Percentiles rank a stretch among this genome's conserved stretches.
phyloP scores from a whole-genome alignment of 2,888 invertebrate species.

The Phrixothrix hirtus region DNA sequence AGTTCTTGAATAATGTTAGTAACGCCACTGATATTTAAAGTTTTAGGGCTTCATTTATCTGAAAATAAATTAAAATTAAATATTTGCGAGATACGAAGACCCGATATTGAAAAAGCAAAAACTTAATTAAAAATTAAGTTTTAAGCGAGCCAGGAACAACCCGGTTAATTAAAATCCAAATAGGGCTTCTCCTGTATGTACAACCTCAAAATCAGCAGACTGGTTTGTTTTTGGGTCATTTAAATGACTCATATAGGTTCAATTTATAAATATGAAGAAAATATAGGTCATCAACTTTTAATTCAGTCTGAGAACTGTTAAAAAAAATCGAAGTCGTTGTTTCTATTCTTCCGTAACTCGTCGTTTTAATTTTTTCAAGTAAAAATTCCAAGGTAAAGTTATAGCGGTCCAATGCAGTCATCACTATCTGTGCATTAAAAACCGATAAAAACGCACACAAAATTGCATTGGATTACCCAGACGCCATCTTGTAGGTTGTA shows the following conservation, averaged over 20 bases:
- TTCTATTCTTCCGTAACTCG: neutral
- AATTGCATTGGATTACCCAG: constrained; percentile 36
- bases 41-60: too few species aligned
- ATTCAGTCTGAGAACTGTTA: constrained; percentile 1
- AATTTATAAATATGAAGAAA: constrained; percentile 13
- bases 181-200: neutral
- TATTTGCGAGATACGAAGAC: constrained; percentile 1
- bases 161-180: neutral
- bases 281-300: constrained; percentile 17
- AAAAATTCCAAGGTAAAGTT: neutral
- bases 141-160: neutral
- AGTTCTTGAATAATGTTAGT: too few species aligned
- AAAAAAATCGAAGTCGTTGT: constrained; percentile 14
- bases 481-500: constrained; percentile 38
- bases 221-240: constrained; percentile 9
- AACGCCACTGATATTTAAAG: too few species aligned
- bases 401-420: constrained; percentile 12
- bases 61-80: too few species aligned
- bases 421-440: constrained; percentile 6
- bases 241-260: constrained; percentile 5
- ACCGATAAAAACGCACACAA: constrained; percentile 30
- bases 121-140: constrained; percentile 1
- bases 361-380: neutral
- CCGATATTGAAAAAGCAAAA: neutral
- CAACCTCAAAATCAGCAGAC: constrained; percentile 1